phyloP scores from a whole-genome alignment of 2,797 vertebrate genomes.

The Sciurus vulgaris region DNA sequence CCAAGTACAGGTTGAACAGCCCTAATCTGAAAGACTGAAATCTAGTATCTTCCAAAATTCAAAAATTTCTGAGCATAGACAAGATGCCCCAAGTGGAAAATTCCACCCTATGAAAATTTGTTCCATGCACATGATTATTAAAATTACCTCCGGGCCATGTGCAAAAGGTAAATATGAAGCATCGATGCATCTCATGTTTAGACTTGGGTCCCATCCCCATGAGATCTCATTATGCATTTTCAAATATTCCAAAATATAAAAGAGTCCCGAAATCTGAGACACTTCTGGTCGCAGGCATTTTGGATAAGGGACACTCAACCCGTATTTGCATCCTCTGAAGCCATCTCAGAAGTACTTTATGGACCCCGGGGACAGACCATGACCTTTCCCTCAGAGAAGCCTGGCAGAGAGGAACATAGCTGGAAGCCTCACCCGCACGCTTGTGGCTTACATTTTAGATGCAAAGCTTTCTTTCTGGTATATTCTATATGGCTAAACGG shows the following conservation, averaged over 20 bases:
- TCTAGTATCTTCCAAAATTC: neutral
- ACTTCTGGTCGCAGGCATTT: neutral
- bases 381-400: neutral
- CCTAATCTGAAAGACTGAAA: neutral
- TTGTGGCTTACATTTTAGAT: neutral
- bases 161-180: neutral
- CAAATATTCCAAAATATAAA: neutral
- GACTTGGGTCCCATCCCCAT: neutral
- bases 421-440: fast-evolving
- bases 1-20: no score
- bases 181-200: neutral
- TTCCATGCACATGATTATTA: neutral
- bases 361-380: fast-evolving
- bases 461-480: neutral
- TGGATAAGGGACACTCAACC: neutral
- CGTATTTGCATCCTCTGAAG: neutral
- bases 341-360: neutral
- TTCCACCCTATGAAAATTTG: neutral
- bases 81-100: neutral
- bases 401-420: fast-evolving
- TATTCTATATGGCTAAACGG: neutral
- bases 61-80: neutral
- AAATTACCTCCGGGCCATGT: neutral
- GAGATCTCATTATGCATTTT: neutral
- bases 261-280: neutral